Evolutionary conservation across 2,888 invertebrate species (phyloP), one percentile per base, ranked within the genome.

Genomic region (Bruchidius siliquastri): DNA sequence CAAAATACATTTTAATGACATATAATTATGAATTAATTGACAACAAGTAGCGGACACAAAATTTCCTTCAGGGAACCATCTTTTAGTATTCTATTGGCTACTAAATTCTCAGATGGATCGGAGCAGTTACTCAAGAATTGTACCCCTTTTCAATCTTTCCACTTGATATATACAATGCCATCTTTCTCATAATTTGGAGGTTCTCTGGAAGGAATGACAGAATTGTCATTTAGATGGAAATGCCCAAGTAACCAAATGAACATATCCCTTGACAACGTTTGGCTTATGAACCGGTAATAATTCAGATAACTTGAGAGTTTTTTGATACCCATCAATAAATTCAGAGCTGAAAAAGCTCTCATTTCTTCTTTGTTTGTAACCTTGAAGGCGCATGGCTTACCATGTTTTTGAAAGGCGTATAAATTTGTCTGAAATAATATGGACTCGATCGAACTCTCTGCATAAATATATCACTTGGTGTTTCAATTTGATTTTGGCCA

Each of bases 301-400:
- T 82, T 80, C 20, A 74, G 69, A 67, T 79, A 80, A 72, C 77
- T 77, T 8, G 80, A 80, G 21, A 76, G 72, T 67, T 74, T 68
- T 70, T 80, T 81, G 20, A 80, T 76, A 22, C 80, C 79, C 80
- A 80, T 82, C 6, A 81, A 32, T 68, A 81, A 71, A 72, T 80
- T 81, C 69, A 80, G 78, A n/a, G 73, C 79, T 2, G 79, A 68
- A 71, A 80, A 80, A 6, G 26, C 21, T 67, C 74, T 76, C n/a
- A 80, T 75, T 78, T 80, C 78, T 21, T 75, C 73, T 18, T 30
- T 18, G 32, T 67, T 76, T 18, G 78, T 77, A 67, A 74, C 74
- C 67, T 22, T 68, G 70, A 76, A 73, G 30, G 73, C 69, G 13
- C 49, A 20, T n/a, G 71, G 3, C 68, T 74, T 72, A 18, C 71